Evolutionary conservation across 2,113 vertebrate species (phyloP), one percentile per base, ranked within the genome.

Genomic region (Herpailurus yagouaroundi): DNA sequence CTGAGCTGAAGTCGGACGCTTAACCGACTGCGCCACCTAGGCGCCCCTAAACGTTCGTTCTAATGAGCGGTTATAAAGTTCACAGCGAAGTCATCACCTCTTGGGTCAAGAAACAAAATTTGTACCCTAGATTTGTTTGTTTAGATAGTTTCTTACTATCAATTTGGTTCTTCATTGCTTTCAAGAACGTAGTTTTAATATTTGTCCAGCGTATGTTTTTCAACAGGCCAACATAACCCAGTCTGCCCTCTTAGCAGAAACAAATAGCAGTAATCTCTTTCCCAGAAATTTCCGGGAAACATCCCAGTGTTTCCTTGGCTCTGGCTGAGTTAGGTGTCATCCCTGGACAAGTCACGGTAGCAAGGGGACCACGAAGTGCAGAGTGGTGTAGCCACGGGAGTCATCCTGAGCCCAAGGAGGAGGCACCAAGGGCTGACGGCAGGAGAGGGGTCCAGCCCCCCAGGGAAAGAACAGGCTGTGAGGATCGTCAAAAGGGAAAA

Each of bases 201-300:
- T 48, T 85, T 68, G 57, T 31, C 25, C 36, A 91, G 41, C 29
- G 66, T 27, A 52, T 85, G 38, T 64, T 85, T 85, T 84, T 45
- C 38, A 79, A 60, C 23, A 73, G 29, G 45, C 52, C 52, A 79
- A 90, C 63, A 85, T 89, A 50, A 66, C 38, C 50, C 77, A 66
- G 66, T 45, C 63, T 63, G 25, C 66, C 29, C 12, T 87, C 15
- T 41, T 52, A 86, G 18, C 68, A 73, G 38, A 50, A 50, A 83
- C 41, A 66, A 74, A 73, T 10, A 19, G 66, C 38, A 77, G 33
- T 71, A 52, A n/a, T 69, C 36, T 85, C 38, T 85, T 79, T 90
- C n/a, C 48, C 63, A 85, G 87, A 96, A 77, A 89, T 69, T 77
- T 52, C 77, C 73, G 85, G 73, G 38, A 73, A 91, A 63, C n/a